Evolutionary conservation across 2,797 vertebrate species (phyloP), one percentile per base, ranked within the genome.

Genomic region (Apogon talboti): DNA sequence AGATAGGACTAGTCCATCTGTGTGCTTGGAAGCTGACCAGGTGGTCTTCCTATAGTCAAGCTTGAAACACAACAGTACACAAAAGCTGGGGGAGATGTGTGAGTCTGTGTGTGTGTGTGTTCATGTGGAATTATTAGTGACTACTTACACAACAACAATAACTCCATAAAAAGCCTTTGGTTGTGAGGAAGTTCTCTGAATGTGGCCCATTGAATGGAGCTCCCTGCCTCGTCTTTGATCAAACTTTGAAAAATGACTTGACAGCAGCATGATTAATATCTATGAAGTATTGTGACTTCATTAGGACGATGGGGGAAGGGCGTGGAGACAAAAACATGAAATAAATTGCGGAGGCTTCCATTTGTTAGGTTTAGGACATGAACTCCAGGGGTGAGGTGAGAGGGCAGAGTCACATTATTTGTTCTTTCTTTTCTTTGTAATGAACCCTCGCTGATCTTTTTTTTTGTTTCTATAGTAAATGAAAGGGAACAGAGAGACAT

Each of bases 21-120:
- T 82, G 54, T 76, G 78, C 84, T 75, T 84, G 85, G 73, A 85
- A 84, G 86, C 77, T 56, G 71, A 79, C 81, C 85, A 87, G 82
- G 83, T 87, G 86, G 78, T 87, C 72, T 76, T 79, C 69, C 58
- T 84, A 80, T 79, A 76, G 63, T 66, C 33, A 54, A 59, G 53
- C 59, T 75, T 52, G 54, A 38, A 62, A 11, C 11, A n/a, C 51
- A 42, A 44, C 42, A 41, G 46, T 15, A 56, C 72, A 67, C 63
- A 76, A 77, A 13, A 43, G 64, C 69, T 65, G 70, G 66, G 50
- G 74, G 74, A 73, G 65, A 37, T 53, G 55, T 62, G 71, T 30
- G 59, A 38, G 63, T 50, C 37, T 52, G 49, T 53, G 33, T 53
- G 37, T 59, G n/a, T 79, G 38, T 53, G 40, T 52, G 49, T 53